A percentile compares a stretch with the other conserved stretches of the same genome.
Conservation (phyloP, 2,888 invertebrate species). For the Mystacides longicornis region DNA sequence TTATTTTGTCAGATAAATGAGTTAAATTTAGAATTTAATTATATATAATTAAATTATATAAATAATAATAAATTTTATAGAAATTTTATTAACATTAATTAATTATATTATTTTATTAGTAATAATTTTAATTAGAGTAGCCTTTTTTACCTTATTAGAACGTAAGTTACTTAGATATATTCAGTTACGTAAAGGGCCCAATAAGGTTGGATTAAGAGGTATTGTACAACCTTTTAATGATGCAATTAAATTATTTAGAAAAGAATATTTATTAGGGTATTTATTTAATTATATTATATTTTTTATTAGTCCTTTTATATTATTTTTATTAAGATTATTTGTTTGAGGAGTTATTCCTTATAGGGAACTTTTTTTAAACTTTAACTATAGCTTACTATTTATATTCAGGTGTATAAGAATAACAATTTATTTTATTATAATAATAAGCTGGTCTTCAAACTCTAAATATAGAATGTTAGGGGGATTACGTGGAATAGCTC, state of each 20-base stretch:
- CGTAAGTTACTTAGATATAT: constrained; percentile 65
- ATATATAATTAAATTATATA: constrained; percentile 49
- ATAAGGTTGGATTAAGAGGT: constrained; percentile 58
- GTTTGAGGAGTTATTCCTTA: constrained; percentile 54
- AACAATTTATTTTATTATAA: constrained; percentile 56
- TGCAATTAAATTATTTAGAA: constrained; percentile 65
- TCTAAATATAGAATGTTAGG: constrained; percentile 67
- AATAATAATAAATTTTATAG: constrained; percentile 47
- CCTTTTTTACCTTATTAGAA: constrained; percentile 66
- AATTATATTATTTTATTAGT: constrained; percentile 49
- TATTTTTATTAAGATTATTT: constrained; percentile 52
- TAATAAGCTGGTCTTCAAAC: constrained; percentile 63
- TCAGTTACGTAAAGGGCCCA: constrained; percentile 67
- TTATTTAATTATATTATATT: constrained; percentile 54
- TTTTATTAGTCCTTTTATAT: constrained; percentile 53
- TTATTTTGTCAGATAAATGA: constrained; percentile 64
- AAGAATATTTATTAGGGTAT: constrained; percentile 51
- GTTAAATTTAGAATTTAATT: constrained; percentile 62
- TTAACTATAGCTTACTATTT: constrained; percentile 55
- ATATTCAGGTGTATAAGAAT: constrained; percentile 58
- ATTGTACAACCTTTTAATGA: constrained; percentile 64
- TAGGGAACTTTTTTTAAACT: constrained; percentile 45
- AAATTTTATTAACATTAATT: constrained; percentile 39
- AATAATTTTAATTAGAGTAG: constrained; percentile 56
- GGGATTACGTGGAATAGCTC: constrained; percentile 58